Evolutionary conservation across 2,797 vertebrate species (phyloP).

Genomic region (Trichosurus vulpecula): DNA sequence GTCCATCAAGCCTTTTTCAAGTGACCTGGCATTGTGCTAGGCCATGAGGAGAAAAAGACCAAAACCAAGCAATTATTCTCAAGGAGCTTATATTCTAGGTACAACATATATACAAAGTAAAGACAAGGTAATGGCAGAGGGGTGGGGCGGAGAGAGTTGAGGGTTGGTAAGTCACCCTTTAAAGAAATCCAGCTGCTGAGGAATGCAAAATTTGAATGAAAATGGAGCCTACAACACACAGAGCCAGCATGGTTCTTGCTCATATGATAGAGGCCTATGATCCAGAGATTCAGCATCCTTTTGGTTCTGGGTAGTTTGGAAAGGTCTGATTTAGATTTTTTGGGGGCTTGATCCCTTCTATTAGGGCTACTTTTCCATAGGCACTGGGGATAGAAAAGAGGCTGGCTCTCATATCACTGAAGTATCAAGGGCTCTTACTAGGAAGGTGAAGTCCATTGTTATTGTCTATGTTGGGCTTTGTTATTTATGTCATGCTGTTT

Average conservation of each 20-base stretch:
- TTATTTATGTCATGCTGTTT: slow-evolving; percentile 65
- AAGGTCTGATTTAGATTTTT: neutral
- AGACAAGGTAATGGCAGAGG: neutral
- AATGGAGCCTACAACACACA: neutral
- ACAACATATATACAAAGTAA: neutral
- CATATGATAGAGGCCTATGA: neutral
- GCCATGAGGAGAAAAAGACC: neutral
- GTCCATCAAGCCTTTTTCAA: neutral
- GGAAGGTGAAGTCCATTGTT: slow-evolving; percentile 39
- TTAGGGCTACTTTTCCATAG: neutral
- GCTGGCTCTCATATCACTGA: neutral
- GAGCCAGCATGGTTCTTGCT: neutral
- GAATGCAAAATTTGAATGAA: neutral
- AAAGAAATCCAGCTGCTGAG: neutral
- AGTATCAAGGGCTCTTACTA: neutral
- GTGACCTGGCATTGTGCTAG: neutral
- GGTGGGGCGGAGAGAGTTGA: neutral
- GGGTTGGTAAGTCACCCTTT: neutral
- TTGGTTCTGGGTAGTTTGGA: neutral
- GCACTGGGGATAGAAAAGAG: neutral
- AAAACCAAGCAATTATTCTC: neutral
- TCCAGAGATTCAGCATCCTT: neutral
- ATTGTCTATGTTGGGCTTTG: slow-evolving; percentile 45
- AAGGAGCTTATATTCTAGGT: neutral
- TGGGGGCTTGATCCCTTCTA: neutral